phyloP scores from a whole-genome alignment of 1,140 invertebrate species.

The Pseudobourletiella spinata region DNA sequence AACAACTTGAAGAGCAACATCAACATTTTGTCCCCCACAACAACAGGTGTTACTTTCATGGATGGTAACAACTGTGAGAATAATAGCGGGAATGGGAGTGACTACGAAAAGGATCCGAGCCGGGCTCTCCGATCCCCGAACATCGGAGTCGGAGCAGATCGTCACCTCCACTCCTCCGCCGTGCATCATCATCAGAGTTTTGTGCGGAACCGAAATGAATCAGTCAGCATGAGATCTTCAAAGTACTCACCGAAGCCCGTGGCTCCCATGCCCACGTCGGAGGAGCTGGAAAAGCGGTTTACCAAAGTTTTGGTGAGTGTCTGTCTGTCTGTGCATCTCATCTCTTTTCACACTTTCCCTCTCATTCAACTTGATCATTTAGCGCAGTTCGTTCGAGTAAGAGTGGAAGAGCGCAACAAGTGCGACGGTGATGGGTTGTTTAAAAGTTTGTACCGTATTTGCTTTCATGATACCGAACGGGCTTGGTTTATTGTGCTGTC shows the following conservation, averaged over 20 bases:
- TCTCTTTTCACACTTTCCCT: too few relatives aligned
- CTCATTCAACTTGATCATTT: too few relatives aligned
- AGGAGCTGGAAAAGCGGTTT: constrained; percentile 80
- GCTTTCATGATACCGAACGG: too few relatives aligned
- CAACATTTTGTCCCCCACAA: constrained; percentile 24
- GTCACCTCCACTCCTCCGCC: neutral
- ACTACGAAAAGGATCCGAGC: neutral
- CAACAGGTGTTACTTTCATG: constrained; percentile 19
- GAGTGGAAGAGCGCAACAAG: too few relatives aligned
- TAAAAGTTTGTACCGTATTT: too few relatives aligned
- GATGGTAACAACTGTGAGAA: constrained; percentile 4
- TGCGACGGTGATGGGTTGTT: too few relatives aligned
- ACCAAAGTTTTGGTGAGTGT: constrained; percentile 89
- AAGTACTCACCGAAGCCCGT: constrained; percentile 35
- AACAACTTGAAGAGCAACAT: constrained; percentile 13
- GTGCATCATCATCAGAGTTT: constrained; percentile 18
- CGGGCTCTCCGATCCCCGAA: too few relatives aligned
- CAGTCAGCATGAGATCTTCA: constrained; percentile 34
- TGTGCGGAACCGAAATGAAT: constrained; percentile 32
- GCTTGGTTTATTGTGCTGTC: too few relatives aligned
- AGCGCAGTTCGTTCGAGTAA: too few relatives aligned
- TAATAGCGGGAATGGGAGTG: neutral
- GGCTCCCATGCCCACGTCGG: constrained; percentile 71
- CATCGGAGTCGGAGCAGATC: neutral
- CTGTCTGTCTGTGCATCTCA: neutral